Evolutionary conservation across 2,797 vertebrate genomes (phyloP).

Genomic region (Octomys mimax): DNA sequence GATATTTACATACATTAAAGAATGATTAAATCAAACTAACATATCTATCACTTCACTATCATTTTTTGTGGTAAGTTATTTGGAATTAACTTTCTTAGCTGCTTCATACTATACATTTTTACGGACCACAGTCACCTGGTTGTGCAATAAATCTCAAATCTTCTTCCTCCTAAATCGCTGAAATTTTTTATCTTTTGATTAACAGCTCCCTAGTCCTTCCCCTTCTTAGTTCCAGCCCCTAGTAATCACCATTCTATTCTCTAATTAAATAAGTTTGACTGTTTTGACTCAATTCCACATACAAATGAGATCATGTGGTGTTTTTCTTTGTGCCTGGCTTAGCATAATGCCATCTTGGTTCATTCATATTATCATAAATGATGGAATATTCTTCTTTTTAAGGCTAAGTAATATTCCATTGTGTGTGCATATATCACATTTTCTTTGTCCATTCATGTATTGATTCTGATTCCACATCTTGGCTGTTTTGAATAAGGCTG

Average conservation of each 20-base stretch:
- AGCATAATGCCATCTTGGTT: neutral
- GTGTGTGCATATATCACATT: neutral
- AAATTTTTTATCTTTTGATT: neutral
- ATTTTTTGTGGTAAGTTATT: neutral
- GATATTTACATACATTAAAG: neutral
- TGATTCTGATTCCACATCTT: neutral
- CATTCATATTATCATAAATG: neutral
- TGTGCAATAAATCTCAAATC: neutral
- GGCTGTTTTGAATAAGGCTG: neutral
- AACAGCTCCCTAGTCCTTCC: neutral
- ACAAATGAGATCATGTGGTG: neutral
- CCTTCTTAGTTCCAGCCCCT: neutral
- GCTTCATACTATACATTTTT: neutral
- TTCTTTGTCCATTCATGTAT: neutral
- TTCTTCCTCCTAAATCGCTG: neutral
- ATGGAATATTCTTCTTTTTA: neutral
- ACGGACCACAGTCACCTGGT: neutral
- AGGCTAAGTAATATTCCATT: neutral
- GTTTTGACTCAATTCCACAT: neutral
- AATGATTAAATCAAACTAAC: neutral
- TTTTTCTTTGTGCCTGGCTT: neutral
- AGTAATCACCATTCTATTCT: neutral
- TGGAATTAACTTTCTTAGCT: neutral
- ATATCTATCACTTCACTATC: neutral
- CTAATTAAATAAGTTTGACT: neutral